Evolutionary conservation across 2,797 vertebrate species (phyloP).

Genomic region (Sparus aurata): DNA sequence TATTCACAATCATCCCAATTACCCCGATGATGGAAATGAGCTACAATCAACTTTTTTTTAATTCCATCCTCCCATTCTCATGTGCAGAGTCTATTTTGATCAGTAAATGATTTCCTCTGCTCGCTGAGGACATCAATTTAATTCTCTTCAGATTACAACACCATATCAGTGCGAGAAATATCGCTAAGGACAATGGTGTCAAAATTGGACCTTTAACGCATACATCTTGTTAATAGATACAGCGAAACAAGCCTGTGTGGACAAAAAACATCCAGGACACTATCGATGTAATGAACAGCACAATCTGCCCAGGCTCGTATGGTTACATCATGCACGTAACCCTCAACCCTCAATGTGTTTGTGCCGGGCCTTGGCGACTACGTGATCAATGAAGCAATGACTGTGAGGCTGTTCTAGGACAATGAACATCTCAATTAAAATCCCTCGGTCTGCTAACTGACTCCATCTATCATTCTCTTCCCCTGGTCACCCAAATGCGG

Average conservation of each 20-base stretch:
- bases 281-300: conserved; percentile 17
- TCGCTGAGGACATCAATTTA: conserved; percentile 7
- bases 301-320: conserved; percentile 7
- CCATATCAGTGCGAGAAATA: neutral
- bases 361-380: conserved; percentile 45
- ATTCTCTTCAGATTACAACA: conserved; percentile 3
- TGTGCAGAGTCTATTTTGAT: conserved; percentile 16
- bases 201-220: conserved; percentile 2
- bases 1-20: no score
- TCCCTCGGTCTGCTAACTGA: conserved; percentile 61
- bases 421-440: conserved; percentile 77
- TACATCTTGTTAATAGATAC: neutral
- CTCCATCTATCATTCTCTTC: conserved; percentile 66
- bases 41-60: no score
- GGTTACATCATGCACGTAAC: conserved; percentile 32
- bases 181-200: neutral
- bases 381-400: conserved; percentile 63
- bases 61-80: no score
- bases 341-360: conserved; percentile 26
- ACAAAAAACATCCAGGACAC: conserved; percentile 11
- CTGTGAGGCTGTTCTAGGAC: conserved; percentile 57
- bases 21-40: no score
- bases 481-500: conserved; percentile 49
- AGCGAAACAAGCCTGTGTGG: neutral
- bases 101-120: conserved; percentile 21